Conservation (phyloP, 2,888 invertebrate genomes). For the Agrochola circellaris region DNA sequence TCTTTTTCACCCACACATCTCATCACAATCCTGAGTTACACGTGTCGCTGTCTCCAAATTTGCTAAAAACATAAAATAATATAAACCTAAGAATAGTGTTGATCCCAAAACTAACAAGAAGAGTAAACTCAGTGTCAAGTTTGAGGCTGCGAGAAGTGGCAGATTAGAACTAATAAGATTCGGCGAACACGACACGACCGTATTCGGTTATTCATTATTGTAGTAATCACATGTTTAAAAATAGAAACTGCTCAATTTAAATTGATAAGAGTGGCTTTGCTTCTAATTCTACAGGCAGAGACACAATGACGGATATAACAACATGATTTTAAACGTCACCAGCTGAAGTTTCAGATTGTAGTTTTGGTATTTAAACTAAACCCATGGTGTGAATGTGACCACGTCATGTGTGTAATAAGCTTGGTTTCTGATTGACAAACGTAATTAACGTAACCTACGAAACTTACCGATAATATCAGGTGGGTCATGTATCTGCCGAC, state of each 20-base stretch:
- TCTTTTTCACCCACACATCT: neutral
- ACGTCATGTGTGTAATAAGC: neutral
- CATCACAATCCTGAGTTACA: conserved; percentile 1
- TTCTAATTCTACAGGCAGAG: neutral
- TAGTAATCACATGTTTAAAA: neutral
- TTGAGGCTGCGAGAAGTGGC: conserved; percentile 21
- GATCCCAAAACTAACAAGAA: conserved; percentile 28
- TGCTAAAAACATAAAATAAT: conserved; percentile 23
- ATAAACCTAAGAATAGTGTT: conserved; percentile 10
- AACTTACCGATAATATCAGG: neutral
- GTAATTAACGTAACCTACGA: neutral
- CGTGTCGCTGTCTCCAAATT: neutral
- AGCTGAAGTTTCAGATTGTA: neutral
- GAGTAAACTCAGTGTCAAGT: conserved; percentile 42
- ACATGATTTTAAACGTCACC: neutral
- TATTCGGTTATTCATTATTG: no score
- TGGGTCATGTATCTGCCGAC: neutral
- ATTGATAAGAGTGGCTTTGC: neutral
- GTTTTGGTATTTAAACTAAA: neutral
- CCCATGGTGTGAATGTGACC: neutral
- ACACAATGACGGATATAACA: neutral
- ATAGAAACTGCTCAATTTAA: neutral
- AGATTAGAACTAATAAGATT: conserved; percentile 25
- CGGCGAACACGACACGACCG: neutral
- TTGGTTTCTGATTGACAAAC: neutral